phyloP scores from a whole-genome alignment of 2,888 invertebrate species.

The Trissonchulus latispiculum region DNA sequence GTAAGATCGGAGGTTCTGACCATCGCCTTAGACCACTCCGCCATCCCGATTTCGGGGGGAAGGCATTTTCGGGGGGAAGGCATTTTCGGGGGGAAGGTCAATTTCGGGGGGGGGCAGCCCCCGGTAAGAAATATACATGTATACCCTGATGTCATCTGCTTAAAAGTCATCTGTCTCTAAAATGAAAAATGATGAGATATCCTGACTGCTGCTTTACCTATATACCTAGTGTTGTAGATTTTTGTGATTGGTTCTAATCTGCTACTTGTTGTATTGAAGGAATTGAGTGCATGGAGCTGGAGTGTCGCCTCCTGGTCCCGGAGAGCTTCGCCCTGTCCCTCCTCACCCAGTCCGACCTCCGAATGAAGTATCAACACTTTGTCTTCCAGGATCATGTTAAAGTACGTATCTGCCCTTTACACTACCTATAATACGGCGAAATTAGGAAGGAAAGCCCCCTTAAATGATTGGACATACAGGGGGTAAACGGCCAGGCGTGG shows the following conservation, averaged over 20 bases:
- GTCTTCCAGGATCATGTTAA: slow-evolving; percentile 92
- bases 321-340: slow-evolving; percentile 86
- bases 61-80: too few species aligned
- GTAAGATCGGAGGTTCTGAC: too few species aligned
- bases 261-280: slow-evolving; percentile 51
- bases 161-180: neutral
- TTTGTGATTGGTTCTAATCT: too few species aligned
- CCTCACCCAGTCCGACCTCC: slow-evolving; percentile 65
- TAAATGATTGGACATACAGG: neutral
- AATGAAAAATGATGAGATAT: neutral
- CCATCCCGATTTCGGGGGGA: too few species aligned
- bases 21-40: too few species aligned
- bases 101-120: too few species aligned
- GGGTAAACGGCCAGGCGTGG: too few species aligned
- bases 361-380: slow-evolving; percentile 88
- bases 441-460: neutral
- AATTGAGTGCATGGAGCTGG: slow-evolving; percentile 92
- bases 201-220: neutral
- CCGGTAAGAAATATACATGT: neutral
- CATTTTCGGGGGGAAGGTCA: too few species aligned
- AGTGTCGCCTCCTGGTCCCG: slow-evolving; percentile 84
- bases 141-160: neutral
- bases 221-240: too few species aligned
- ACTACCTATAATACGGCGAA: neutral
- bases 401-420: slow-evolving; percentile 48